Percentiles rank a stretch among this genome's conserved stretches.
Conservation (phyloP, 2,888 invertebrate genomes). For the Pandemis cinnamomeana region DNA sequence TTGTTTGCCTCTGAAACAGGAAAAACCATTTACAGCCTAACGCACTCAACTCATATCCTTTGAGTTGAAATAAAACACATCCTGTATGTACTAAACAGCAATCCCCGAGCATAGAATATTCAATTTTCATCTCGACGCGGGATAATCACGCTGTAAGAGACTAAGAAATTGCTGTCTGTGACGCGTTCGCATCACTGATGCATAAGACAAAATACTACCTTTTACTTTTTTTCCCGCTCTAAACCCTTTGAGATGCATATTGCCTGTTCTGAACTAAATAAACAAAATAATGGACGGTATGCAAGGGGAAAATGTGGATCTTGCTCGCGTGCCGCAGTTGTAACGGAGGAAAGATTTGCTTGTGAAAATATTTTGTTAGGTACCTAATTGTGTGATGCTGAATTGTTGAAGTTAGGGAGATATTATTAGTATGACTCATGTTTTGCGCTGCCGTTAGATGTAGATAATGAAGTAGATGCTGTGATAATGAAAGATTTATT, state of each 20-base stretch:
- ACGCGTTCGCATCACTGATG: slow-evolving; percentile 51
- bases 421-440: not conserved
- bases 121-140: slow-evolving; percentile 54
- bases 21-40: slow-evolving; percentile 6
- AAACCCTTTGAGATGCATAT: slow-evolving; percentile 36
- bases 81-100: slow-evolving; percentile 29
- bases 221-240: slow-evolving; percentile 33
- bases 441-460: no score
- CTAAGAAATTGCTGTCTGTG: slow-evolving; percentile 47
- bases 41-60: slow-evolving; percentile 21
- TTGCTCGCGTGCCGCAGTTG: slow-evolving; percentile 13
- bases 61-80: slow-evolving; percentile 28
- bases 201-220: slow-evolving; percentile 43
- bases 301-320: slow-evolving; percentile 10
- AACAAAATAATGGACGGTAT: slow-evolving; percentile 33
- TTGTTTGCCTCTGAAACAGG: slow-evolving; percentile 2
- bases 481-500: no score
- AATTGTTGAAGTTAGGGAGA: not conserved
- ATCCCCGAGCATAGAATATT: slow-evolving; percentile 52
- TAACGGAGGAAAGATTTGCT: slow-evolving; percentile 1
- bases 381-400: not conserved
- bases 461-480: no score
- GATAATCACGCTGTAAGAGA: slow-evolving; percentile 49
- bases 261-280: slow-evolving; percentile 34
- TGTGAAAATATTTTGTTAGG: not conserved